Evolutionary conservation across 2,113 vertebrate genomes (phyloP), one percentile per base, ranked within the genome.

Genomic region (Ceyx melanurus): DNA sequence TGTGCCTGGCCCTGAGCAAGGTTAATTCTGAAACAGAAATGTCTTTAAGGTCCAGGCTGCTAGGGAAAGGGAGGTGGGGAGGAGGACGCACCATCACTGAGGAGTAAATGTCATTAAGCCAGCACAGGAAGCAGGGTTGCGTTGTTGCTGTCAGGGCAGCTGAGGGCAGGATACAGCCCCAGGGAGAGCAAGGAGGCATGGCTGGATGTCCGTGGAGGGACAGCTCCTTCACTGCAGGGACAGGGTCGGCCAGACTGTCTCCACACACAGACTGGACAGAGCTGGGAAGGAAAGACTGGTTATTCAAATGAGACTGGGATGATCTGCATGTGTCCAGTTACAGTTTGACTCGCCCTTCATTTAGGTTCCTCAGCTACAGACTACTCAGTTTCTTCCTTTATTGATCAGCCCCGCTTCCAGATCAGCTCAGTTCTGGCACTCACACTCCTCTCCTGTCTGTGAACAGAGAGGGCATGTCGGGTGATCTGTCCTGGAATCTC

Each of bases 81-180:
- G 45, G 33, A 33, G 54, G 11, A 28, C 1, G 4, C 51, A 15
- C 13, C 3, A 2, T 42, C 15, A 1, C 45, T 28, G 23, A 51
- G 29, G 7, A 33, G 35, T 42, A 23, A 71, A 51, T 18, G 23
- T 17, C 22, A 7, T 2, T 5, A 28, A 50, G 17, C 21, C 40
- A 21, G 4, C 0, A 5, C 10, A 17, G 54, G 16, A 11, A 40
- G 11, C 3, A 3, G 33, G 29, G 15, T 31, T 29, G 48, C n/a
- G 45, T 54, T 37, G 25, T 13, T 23, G 20, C 26, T n/a, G 48
- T 6, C 13, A 10, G n/a, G 48, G 20, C 26, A 29, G 67, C 26
- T 29, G 51, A 31, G 48, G 21, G 15, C 31, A 53, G 80, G n/a
- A 28, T 13, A 46, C n/a, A 33, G 42, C 11, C 60, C 21, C 40